Base-by-base conservation (phyloP, 2,797 vertebrate genomes). In the Rhynchotus rufescens region DNA sequence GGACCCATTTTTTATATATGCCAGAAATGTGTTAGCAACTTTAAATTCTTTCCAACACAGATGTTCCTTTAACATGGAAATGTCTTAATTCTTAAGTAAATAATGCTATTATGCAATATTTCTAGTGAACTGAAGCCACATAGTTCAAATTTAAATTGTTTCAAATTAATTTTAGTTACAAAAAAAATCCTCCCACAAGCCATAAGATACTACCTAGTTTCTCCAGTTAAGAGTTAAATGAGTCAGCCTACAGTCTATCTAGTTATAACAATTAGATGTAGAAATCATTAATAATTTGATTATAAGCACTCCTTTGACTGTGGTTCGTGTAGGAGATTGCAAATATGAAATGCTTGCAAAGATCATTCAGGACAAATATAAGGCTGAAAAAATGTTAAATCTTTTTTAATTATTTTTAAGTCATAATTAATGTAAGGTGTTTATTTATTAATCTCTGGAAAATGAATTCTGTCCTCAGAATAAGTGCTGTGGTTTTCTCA, bases 201-300 rank as follows among this genome's bases (percentile, higher is more conserved):
- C 52, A 65, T 89, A 84, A 60, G 42, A 66, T 60, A 90, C 74
- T 82, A 45, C 80, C 84, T 75, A 80, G 21, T 68, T 94, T 85
- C 44, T 76, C 65, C 72, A 74, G 28, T 65, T 90, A 89, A 88
- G 80, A 93, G 85, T 94, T 95, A 94, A 91, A 79, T 77, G 68
- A 91, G 36, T 89, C 80, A 77, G 73, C 51, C 81, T 2, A 1
- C 9, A 25, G 71, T 82, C 75, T 86, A 92, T 86, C 66, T 75
- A 86, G 80, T 74, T 64, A 89, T 75, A 92, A 96, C 72, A 95
- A 89, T 92, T 86, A 84, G 78, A 86, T 65, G 62, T 72, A 94
- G 89, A 89, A 93, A 80, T 93, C 44, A 93, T 95, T 93, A 96
- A 95, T 95, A 93, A 95, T 91, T 89, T 87, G 84, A 92, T 93